phyloP scores from a whole-genome alignment of 1,140 invertebrate genomes.

The Pogonognathellus flavescens region DNA sequence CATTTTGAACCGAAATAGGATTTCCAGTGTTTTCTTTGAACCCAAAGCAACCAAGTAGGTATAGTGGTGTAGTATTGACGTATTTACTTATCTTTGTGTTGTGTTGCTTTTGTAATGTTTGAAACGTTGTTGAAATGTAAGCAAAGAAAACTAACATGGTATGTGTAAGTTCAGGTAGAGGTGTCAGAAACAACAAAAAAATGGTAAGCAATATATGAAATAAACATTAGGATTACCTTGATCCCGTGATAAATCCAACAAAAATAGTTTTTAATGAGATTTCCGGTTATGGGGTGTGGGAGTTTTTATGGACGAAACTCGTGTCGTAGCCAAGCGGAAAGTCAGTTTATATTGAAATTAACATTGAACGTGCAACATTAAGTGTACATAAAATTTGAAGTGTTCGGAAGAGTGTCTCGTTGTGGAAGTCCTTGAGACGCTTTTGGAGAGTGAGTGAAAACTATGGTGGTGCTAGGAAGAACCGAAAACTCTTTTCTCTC shows the following conservation, averaged over 20 bases:
- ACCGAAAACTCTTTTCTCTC: not conserved
- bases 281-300: not conserved
- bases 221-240: not conserved
- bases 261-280: not conserved
- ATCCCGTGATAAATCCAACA: conserved; percentile 10
- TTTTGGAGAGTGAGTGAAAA: not conserved
- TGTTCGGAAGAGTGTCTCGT: not conserved
- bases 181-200: too few species aligned
- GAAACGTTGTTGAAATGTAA: too few species aligned
- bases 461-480: too few species aligned
- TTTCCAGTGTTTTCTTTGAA: too few species aligned
- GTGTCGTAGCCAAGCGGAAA: conserved; percentile 5
- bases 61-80: too few species aligned
- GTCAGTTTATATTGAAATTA: not conserved
- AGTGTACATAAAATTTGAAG: not conserved
- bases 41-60: too few species aligned
- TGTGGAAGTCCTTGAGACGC: not conserved
- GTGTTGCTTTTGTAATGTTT: too few species aligned
- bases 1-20: too few species aligned
- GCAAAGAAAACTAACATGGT: too few species aligned
- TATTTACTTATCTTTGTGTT: too few species aligned
- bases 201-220: too few species aligned
- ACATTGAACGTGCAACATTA: not conserved
- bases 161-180: too few species aligned
- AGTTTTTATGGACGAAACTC: not conserved